Percentiles rank a stretch among this genome's conserved stretches.
phyloP scores from a whole-genome alignment of 1,140 invertebrate species.

The Trichoplusia ni region DNA sequence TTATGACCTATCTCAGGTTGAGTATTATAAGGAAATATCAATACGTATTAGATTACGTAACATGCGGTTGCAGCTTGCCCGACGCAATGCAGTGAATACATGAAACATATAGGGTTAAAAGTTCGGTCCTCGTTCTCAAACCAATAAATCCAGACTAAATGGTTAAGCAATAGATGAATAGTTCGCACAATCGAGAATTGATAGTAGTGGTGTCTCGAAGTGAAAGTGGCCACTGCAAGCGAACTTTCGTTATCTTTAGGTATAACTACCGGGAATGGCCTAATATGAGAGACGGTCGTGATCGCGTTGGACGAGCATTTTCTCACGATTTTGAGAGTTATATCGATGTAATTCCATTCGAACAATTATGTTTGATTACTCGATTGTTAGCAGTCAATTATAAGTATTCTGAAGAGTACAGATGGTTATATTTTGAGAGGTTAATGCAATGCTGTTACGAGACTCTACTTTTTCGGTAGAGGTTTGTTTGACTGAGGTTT shows the following conservation, averaged over 20 bases:
- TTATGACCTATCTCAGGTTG: no score
- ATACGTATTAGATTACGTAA: not conserved
- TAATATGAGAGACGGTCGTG: conserved; percentile 45
- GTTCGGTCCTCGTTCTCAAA: not conserved
- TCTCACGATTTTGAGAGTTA: conserved; percentile 14
- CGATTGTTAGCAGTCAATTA: not conserved
- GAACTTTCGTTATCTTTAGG: conserved; percentile 69
- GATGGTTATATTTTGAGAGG: no score
- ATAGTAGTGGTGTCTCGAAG: conserved; percentile 36
- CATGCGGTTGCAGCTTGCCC: conserved; percentile 4
- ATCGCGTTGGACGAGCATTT: conserved; percentile 19
- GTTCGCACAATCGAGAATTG: conserved; percentile 31
- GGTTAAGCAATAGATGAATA: not conserved
- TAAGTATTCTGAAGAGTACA: no score
- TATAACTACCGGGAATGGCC: conserved; percentile 44
- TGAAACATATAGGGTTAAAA: not conserved
- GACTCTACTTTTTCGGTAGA: no score
- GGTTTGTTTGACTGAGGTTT: no score
- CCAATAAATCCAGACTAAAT: not conserved
- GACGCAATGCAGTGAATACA: no score
- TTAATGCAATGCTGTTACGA: no score
- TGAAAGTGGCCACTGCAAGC: conserved; percentile 62
- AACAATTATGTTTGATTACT: not conserved
- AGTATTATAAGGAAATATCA: conserved; percentile 9
- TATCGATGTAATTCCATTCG: not conserved